These are phyloP conservation scores for Drosophila nikananu DNA, from an alignment of 1,140 invertebrate genomes.

Conservation along the genomic window DNA sequence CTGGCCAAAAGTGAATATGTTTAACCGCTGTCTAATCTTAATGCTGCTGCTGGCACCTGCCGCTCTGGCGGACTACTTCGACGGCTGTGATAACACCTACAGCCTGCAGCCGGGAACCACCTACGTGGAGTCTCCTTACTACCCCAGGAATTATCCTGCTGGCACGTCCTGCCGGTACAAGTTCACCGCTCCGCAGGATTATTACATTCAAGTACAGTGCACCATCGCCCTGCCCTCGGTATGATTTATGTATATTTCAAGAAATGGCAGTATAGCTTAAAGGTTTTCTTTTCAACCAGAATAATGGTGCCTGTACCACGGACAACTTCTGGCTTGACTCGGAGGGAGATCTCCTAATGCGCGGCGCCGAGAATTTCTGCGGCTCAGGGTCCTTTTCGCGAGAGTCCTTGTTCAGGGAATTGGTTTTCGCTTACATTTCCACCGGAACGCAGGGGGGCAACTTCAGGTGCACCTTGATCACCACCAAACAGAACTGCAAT, in stretches of 20 bases:
- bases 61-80: constrained; percentile 60
- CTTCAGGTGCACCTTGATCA: constrained; percentile 63
- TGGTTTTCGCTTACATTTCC: constrained; percentile 73
- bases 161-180: constrained; percentile 79
- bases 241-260: constrained; percentile 4
- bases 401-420: constrained; percentile 65
- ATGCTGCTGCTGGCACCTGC: constrained; percentile 31
- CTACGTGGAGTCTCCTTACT: constrained; percentile 75
- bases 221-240: constrained; percentile 64
- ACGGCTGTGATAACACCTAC: constrained; percentile 67
- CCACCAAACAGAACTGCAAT: constrained; percentile 55
- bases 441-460: constrained; percentile 34
- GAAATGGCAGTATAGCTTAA: background rate
- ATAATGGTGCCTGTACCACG: constrained; percentile 61
- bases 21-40: constrained; percentile 35
- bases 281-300: constrained; percentile 11
- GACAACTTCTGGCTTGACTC: constrained; percentile 75
- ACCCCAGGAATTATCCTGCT: constrained; percentile 69
- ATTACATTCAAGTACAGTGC: constrained; percentile 69
- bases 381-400: constrained; percentile 62
- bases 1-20: constrained; percentile 42
- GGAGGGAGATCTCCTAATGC: constrained; percentile 74
- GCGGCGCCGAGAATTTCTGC: constrained; percentile 74
- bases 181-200: constrained; percentile 68
- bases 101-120: constrained; percentile 41